Conservation (phyloP, 2,113 vertebrate genomes). For the Tamias sibiricus region DNA sequence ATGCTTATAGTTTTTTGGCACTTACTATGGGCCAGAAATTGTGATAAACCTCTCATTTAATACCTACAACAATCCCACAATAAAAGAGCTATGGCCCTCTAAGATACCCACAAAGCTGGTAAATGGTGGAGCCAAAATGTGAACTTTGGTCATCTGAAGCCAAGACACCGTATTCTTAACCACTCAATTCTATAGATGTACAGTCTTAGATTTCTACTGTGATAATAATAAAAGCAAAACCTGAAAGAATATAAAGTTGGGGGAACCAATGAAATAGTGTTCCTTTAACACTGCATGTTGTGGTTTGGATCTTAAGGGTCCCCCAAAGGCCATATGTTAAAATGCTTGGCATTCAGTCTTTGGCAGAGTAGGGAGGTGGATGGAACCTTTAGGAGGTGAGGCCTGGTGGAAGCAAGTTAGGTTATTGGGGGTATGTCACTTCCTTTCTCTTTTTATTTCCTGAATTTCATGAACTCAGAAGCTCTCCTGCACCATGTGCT, state of each 20-base stretch:
- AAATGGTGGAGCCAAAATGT: neutral
- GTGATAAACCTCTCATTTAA: neutral
- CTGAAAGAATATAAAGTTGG: neutral
- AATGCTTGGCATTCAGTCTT: neutral
- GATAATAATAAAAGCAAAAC: neutral
- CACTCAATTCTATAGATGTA: too few relatives aligned
- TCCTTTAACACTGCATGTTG: neutral
- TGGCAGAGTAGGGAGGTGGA: too few relatives aligned
- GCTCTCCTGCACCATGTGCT: neutral
- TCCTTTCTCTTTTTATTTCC: neutral
- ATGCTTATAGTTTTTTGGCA: neutral
- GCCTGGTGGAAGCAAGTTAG: neutral
- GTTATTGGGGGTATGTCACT: neutral
- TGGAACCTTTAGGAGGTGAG: neutral
- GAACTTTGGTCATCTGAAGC: neutral
- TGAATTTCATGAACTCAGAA: neutral
- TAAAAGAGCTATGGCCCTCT: rapidly evolving
- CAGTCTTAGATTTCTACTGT: neutral
- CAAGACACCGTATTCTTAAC: neutral
- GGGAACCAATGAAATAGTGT: neutral
- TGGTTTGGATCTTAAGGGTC: neutral
- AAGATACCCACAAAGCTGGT: neutral
- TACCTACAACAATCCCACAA: neutral
- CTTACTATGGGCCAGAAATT: neutral
- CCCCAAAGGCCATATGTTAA: neutral